Evolutionary conservation across 2,113 vertebrate species (phyloP).

Genomic region (Entomyzon cyanotis): DNA sequence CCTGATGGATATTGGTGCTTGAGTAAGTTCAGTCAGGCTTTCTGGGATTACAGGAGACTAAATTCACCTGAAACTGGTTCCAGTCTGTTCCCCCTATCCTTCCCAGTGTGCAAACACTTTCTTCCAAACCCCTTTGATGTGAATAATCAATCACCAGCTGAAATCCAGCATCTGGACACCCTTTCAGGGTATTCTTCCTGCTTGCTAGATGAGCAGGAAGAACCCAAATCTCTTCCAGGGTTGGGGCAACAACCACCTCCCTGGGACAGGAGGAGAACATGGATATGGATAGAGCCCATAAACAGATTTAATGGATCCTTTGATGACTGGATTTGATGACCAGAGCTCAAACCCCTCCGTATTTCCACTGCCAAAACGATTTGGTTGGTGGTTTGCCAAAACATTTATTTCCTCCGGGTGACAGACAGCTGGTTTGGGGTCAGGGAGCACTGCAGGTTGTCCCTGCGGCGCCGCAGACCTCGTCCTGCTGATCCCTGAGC

Average conservation of each 20-base stretch:
- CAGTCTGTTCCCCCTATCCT: neutral
- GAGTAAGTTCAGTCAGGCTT: neutral
- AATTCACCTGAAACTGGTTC: neutral
- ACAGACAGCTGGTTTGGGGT: accelerated
- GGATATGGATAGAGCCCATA: accelerated
- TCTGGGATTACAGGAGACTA: neutral
- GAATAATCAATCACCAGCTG: neutral
- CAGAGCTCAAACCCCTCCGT: neutral
- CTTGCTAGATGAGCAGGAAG: neutral
- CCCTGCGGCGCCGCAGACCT: neutral
- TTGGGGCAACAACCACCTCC: too few species aligned
- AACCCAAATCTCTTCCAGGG: neutral
- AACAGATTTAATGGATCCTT: neutral
- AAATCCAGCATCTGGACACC: neutral
- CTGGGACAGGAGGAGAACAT: neutral
- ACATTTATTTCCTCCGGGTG: accelerated
- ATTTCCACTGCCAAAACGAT: neutral
- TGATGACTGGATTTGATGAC: neutral
- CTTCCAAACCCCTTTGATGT: neutral
- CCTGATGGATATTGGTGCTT: too few species aligned
- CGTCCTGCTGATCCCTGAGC: accelerated
- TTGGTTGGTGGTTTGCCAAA: too few species aligned
- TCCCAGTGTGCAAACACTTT: neutral
- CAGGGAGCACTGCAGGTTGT: accelerated
- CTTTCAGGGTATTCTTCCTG: neutral